Percentiles rank a stretch among this genome's conserved stretches.
Evolutionary conservation across 2,888 invertebrate species (phyloP).

Genomic region (Tenthredo mesomela): DNA sequence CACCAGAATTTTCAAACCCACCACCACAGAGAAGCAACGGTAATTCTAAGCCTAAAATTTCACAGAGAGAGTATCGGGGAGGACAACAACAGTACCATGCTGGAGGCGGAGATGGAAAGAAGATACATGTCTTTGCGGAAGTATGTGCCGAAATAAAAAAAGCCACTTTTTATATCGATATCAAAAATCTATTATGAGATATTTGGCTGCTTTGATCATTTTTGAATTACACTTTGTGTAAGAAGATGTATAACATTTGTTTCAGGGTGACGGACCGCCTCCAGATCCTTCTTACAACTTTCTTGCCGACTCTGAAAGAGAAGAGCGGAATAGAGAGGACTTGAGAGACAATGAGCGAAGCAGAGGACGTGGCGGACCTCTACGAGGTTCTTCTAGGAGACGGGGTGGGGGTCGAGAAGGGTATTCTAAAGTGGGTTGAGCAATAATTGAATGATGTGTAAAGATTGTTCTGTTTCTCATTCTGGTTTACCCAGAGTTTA

Average conservation of each 20-base stretch:
- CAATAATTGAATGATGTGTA: neutral
- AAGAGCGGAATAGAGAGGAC: constrained; percentile 65
- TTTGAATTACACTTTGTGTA: constrained; percentile 20
- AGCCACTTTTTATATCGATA: neutral
- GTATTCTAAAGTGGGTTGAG: constrained; percentile 62
- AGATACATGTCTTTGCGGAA: constrained; percentile 69
- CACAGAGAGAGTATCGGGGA: constrained; percentile 63
- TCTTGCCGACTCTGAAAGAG: constrained; percentile 76
- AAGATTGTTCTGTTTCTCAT: neutral
- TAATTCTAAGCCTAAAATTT: constrained; percentile 56
- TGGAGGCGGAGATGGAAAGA: constrained; percentile 68
- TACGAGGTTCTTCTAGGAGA: constrained; percentile 63
- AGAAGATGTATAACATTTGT: constrained; percentile 14
- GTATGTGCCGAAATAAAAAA: constrained; percentile 58
- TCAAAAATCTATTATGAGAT: neutral
- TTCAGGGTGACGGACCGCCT: constrained; percentile 76
- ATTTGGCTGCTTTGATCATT: neutral
- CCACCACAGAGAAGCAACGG: constrained; percentile 61
- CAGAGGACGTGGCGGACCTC: constrained; percentile 63
- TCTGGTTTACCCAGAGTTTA: neutral
- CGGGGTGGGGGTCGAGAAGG: constrained; percentile 65
- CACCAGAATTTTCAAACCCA: constrained; percentile 71
- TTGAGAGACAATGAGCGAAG: constrained; percentile 64
- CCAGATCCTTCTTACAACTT: constrained; percentile 78
- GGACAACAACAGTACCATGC: constrained; percentile 66